Evolutionary conservation across 2,113 vertebrate genomes (phyloP).

Genomic region (Malurus melanocephalus): DNA sequence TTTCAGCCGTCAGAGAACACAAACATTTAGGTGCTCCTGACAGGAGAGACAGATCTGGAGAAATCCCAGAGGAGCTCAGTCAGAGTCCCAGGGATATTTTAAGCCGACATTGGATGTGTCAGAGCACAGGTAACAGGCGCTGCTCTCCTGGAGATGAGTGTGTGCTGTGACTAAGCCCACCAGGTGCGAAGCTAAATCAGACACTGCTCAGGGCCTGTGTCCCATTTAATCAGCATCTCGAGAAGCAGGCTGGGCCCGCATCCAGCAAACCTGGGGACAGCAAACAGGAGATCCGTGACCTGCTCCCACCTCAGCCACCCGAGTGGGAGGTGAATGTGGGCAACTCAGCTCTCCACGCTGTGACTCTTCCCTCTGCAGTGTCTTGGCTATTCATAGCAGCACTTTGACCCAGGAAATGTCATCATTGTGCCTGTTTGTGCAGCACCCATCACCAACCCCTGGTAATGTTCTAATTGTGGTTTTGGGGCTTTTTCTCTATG

Average conservation of each 20-base stretch:
- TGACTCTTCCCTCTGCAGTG: neutral
- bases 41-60: neutral
- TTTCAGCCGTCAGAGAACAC: neutral
- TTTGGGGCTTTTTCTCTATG: neutral
- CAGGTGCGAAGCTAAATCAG: slow-evolving; percentile 18
- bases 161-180: slow-evolving; percentile 36
- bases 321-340: neutral
- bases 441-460: neutral
- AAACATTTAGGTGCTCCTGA: neutral
- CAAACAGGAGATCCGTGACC: neutral
- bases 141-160: slow-evolving; percentile 17
- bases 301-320: neutral
- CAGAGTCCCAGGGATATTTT: slow-evolving; percentile 33
- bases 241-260: neutral
- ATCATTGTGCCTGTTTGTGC: neutral
- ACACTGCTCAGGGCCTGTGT: neutral
- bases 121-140: slow-evolving; percentile 29
- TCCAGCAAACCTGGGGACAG: neutral
- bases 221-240: slow-evolving; percentile 17
- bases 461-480: neutral
- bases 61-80: slow-evolving; percentile 22
- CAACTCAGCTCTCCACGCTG: neutral
- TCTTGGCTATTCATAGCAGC: neutral
- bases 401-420: neutral
- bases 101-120: slow-evolving; percentile 10